Conservation (phyloP, 2,888 invertebrate species). For the Cyclophora punctaria region DNA sequence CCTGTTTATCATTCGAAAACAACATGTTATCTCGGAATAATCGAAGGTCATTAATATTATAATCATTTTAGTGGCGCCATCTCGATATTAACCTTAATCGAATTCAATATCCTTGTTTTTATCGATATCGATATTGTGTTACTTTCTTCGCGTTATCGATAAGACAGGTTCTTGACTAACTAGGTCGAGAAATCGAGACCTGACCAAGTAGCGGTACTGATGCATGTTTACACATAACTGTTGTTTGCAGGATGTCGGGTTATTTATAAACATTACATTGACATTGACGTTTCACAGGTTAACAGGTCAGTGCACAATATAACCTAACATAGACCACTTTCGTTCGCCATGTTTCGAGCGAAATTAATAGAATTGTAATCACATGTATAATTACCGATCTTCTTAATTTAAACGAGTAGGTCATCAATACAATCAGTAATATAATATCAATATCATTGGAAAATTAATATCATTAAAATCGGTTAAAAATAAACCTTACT, state of each 20-base stretch:
- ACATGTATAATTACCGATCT: too few species aligned
- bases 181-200: conserved; percentile 22
- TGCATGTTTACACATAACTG: conserved; percentile 31
- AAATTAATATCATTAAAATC: too few species aligned
- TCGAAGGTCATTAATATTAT: conserved; percentile 8
- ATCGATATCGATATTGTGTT: neutral
- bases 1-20: conserved; percentile 16
- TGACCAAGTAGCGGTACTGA: conserved; percentile 31
- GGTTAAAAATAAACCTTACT: too few species aligned
- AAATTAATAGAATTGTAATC: too few species aligned
- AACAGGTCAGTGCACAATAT: too few species aligned
- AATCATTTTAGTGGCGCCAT: conserved; percentile 7
- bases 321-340: too few species aligned
- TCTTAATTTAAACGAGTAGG: too few species aligned
- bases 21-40: conserved; percentile 7
- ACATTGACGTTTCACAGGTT: too few species aligned
- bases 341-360: too few species aligned
- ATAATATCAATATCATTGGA: too few species aligned
- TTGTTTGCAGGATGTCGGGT: conserved; percentile 11
- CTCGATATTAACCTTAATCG: conserved; percentile 8
- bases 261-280: conserved; percentile 4
- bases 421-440: too few species aligned
- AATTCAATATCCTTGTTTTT: neutral
- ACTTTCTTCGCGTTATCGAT: neutral
- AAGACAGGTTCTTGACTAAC: neutral